Conservation (phyloP, 2,113 vertebrate genomes). For the Zosterops hypoxanthus region DNA sequence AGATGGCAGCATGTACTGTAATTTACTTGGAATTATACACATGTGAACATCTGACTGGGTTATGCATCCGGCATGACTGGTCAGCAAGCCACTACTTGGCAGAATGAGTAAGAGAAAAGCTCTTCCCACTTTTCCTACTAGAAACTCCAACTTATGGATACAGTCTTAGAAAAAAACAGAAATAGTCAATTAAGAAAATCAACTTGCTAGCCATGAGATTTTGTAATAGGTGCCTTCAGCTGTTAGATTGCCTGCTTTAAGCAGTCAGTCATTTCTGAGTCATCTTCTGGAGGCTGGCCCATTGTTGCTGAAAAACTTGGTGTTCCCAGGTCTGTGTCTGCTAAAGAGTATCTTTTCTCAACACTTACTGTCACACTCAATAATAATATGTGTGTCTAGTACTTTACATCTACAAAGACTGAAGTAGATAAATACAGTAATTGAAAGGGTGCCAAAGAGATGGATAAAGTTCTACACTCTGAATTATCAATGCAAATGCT, state of each 20-base stretch:
- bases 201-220: not conserved
- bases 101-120: not conserved
- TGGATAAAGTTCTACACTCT: not conserved
- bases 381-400: not conserved
- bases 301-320: not conserved
- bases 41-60: not conserved
- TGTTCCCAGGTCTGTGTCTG: not conserved
- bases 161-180: not conserved
- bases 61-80: not conserved
- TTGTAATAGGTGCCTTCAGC: not conserved
- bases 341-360: not conserved
- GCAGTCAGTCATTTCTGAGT: not conserved
- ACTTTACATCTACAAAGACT: not conserved
- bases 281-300: not conserved
- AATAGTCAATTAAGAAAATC: not conserved
- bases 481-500: not conserved
- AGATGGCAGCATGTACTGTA: not conserved
- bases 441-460: not conserved
- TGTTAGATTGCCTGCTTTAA: not conserved
- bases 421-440: not conserved
- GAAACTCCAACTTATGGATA: not conserved
- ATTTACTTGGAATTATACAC: not conserved
- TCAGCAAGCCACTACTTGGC: not conserved
- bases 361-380: not conserved
- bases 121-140: not conserved